Conservation (phyloP, 2,888 invertebrate genomes). For the Agonum fuliginosum region DNA sequence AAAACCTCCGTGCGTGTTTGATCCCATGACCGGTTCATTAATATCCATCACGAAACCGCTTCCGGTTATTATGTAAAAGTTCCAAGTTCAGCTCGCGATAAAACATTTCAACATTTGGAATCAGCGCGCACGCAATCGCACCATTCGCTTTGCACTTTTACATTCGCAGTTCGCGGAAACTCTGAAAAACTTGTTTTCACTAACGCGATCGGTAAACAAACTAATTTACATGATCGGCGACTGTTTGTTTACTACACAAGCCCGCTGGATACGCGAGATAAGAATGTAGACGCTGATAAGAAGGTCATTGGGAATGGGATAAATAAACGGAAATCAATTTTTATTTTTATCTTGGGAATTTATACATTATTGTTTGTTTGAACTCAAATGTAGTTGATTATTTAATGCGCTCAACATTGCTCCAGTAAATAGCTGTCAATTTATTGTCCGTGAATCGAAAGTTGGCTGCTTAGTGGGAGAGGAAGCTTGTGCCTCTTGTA, state of each 20-base stretch:
- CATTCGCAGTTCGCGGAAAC: too few relatives aligned
- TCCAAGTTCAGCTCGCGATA: conserved; percentile 6
- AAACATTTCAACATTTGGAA: background rate
- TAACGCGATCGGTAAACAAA: background rate
- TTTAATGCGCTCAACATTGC: too few relatives aligned
- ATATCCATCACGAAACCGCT: background rate
- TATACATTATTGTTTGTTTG: too few relatives aligned
- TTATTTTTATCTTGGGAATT: background rate
- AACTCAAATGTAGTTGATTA: too few relatives aligned
- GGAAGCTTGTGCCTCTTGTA: too few relatives aligned
- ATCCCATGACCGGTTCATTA: background rate
- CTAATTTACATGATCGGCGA: background rate
- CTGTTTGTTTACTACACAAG: background rate
- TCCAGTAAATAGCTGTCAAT: too few relatives aligned
- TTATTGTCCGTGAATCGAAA: too few relatives aligned
- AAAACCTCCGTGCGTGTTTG: background rate
- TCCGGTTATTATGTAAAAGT: background rate
- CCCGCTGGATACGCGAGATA: background rate
- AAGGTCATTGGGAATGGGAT: background rate
- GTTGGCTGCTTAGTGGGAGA: too few relatives aligned
- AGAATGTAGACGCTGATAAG: background rate
- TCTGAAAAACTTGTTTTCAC: too few relatives aligned
- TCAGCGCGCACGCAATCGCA: background rate
- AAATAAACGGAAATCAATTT: background rate
- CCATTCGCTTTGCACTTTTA: background rate